Evolutionary conservation across 1,140 invertebrate species (phyloP), one percentile per base, ranked within the genome.

Genomic region (Copidosoma floridanum): DNA sequence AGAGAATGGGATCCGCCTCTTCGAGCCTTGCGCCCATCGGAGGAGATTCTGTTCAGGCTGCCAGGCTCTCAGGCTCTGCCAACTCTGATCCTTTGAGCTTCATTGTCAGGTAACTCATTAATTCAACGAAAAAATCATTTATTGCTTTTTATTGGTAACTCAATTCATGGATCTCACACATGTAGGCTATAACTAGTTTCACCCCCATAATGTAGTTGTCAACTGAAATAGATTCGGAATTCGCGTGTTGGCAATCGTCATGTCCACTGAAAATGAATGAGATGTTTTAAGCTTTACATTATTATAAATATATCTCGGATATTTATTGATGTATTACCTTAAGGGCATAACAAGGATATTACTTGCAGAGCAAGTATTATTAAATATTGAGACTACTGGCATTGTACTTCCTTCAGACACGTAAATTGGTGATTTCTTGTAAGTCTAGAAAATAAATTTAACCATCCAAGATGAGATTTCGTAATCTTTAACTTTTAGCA

Each of bases 1-100:
- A 76, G 65, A 81, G 78, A 77, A 80, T 80, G 78, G 79, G 78
- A 78, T 78, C 77, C 58, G 75, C 78, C 70, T 79, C 78, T 71
- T 79, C 78, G 60, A 81, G 76, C 69, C 70, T 78, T 68, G 73
- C 77, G 69, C 73, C 72, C 58, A 69, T 78, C 64, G 77, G 78
- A 69, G 78, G 75, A 64, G 77, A 79, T 67, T 72, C 77, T 35
- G 64, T 79, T 52, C 78, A 80, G 63, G 76, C 78, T 71, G 76
- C 78, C 57, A 78, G 79, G 68, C 75, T 79, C 48, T 81, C 77
- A 60, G 73, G 72, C 54, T 77, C 75, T 60, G 75, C 65, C 62
- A 77, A 74, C 68, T 64, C 67, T 54, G 76, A 79, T 63, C 77
- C 75, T 66, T 69, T 78, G 63, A 76, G 74, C 53, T 74, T 80